phyloP scores from a whole-genome alignment of 2,113 vertebrate genomes.

The Tor tambroides region DNA sequence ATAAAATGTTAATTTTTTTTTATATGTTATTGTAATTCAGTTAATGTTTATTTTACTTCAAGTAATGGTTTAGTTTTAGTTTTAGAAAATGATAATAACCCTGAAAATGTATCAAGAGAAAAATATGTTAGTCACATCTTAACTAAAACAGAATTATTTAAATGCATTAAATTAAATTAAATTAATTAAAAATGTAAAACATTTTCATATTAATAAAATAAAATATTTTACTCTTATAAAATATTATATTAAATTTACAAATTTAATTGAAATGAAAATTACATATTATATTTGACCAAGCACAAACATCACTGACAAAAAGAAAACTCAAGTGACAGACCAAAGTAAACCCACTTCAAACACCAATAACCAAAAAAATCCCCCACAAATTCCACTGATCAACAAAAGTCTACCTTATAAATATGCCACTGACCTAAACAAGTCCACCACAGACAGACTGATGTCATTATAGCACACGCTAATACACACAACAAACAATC shows the following conservation, averaged over 20 bases:
- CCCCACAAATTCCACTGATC: constrained; percentile 21
- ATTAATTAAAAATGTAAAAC: neutral
- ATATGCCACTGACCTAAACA: neutral
- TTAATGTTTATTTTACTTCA: too few relatives aligned
- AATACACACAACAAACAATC: neutral
- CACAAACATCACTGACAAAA: neutral
- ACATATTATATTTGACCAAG: neutral
- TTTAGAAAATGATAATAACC: neutral
- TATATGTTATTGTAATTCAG: too few relatives aligned
- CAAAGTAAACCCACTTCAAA: neutral
- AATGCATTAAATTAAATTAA: neutral
- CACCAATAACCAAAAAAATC: neutral
- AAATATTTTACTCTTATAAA: neutral
- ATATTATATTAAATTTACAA: neutral
- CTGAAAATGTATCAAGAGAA: neutral
- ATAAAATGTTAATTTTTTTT: too few relatives aligned
- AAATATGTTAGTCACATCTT: neutral
- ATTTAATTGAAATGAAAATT: neutral
- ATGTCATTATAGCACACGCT: neutral
- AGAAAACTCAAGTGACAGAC: neutral
- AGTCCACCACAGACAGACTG: constrained; percentile 13
- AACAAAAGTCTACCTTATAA: constrained; percentile 12
- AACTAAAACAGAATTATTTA: neutral
- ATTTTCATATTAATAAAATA: neutral
- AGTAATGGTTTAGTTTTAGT: neutral